These are phyloP conservation scores for Chamaetylas fuelleborni DNA, from an alignment of 2,113 vertebrate species.

Conservation along the genomic window DNA sequence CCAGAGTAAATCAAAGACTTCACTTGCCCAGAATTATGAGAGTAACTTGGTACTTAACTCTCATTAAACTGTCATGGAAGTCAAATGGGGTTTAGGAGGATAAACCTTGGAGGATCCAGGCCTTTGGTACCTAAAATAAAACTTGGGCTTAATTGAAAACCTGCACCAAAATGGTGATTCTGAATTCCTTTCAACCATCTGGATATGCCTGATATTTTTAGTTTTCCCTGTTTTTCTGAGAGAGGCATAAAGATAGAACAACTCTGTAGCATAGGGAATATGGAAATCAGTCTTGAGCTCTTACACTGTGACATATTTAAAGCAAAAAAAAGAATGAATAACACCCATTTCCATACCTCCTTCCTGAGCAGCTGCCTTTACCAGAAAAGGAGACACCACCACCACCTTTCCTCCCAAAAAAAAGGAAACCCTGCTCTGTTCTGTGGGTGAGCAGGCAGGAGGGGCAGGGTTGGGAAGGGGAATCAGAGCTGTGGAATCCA, in stretches of 20 bases:
- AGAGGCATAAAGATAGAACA: slow-evolving; percentile 21
- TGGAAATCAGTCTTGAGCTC: slow-evolving; percentile 20
- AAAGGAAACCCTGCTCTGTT: neutral
- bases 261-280: neutral
- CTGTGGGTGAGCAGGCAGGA: neutral
- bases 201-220: neutral
- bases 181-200: neutral
- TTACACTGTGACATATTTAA: neutral
- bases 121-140: neutral
- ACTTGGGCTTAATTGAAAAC: neutral
- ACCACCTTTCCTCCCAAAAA: neutral
- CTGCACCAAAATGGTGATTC: neutral
- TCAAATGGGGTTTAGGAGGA: neutral
- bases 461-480: neutral
- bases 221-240: slow-evolving; percentile 8
- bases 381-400: neutral
- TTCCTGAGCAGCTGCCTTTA: neutral
- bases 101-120: neutral
- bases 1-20: neutral
- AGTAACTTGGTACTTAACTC: neutral
- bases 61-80: neutral
- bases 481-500: neutral
- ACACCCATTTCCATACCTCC: neutral
- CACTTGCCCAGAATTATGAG: neutral
- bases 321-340: neutral